Conservation (phyloP, 2,113 vertebrate species). For the Clarias gariepinus region DNA sequence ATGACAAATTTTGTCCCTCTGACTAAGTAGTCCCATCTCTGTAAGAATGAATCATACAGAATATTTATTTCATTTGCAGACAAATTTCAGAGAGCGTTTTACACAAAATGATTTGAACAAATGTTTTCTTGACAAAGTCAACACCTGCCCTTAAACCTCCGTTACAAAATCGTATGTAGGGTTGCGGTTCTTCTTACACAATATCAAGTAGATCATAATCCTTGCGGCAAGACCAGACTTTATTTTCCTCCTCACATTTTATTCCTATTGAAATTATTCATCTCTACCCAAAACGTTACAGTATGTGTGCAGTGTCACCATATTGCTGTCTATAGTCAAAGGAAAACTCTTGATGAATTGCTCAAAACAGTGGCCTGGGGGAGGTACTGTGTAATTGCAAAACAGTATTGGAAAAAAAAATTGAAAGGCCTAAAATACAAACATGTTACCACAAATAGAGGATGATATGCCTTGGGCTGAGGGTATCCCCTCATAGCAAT, state of each 20-base stretch:
- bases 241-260: neutral
- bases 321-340: slow-evolving; percentile 16
- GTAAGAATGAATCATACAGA: neutral
- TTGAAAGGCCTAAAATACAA: slow-evolving; percentile 57
- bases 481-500: slow-evolving; percentile 58
- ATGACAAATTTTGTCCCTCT: neutral
- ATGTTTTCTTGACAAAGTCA: neutral
- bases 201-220: neutral
- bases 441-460: slow-evolving; percentile 61
- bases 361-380: slow-evolving; percentile 10
- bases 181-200: neutral
- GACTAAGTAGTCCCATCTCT: neutral
- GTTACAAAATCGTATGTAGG: neutral
- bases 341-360: slow-evolving; percentile 2
- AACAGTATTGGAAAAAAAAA: slow-evolving; percentile 27
- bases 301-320: neutral
- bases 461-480: slow-evolving; percentile 56
- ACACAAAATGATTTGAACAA: neutral
- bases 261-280: neutral
- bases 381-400: slow-evolving; percentile 8
- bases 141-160: neutral
- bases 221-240: neutral
- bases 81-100: neutral
- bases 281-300: slow-evolving; percentile 4
- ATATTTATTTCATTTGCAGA: neutral